Evolutionary conservation across 1,140 invertebrate genomes (phyloP), one percentile per base, ranked within the genome.

Genomic region (Onthophagus taurus): DNA sequence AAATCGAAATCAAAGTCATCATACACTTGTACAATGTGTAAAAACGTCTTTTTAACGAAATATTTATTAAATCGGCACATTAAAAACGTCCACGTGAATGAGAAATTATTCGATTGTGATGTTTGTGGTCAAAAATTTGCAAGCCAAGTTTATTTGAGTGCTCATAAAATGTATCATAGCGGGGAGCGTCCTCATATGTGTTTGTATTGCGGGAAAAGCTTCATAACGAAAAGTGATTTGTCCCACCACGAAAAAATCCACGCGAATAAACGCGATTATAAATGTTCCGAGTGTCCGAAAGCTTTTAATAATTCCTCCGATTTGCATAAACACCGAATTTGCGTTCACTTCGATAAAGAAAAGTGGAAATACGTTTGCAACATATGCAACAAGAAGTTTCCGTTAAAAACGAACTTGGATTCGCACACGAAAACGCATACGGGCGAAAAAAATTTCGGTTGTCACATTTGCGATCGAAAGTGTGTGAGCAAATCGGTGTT

Each of bases 81-180:
- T 23, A 23, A 35, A 29, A 55, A 55, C 39, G 55, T 58, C 11
- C 78, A 81, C 60, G 70, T 72, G 19, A 78, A 77, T 1, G 76
- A 75, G 42, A 73, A 75, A 44, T 68, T 74, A 26, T 74, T 72
- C 57, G 62, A 76, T 2, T 81, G 79, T 63, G 75, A 78, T 48
- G 73, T 82, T 18, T 87, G 86, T 61, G 75, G 76, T 13, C 86
- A 90, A 65, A 77, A 79, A 44, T 77, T 92, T 43, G 75, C 75
- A 23, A 74, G 70, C 21, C 66, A 71, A 1, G 77, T 80, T 26
- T 77, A 81, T 47, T 64, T 83, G 38, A 80, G 77, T 58, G 77
- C 78, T 49, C 80, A 83, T 51, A 62, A 76, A 37, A 61, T 76
- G 13, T 80, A 81, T 14, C 80, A 83, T 47, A 76, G 74, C 2